phyloP scores from a whole-genome alignment of 92 coral and sea anemone genomes.

The Isaurus tuberculatus region DNA sequence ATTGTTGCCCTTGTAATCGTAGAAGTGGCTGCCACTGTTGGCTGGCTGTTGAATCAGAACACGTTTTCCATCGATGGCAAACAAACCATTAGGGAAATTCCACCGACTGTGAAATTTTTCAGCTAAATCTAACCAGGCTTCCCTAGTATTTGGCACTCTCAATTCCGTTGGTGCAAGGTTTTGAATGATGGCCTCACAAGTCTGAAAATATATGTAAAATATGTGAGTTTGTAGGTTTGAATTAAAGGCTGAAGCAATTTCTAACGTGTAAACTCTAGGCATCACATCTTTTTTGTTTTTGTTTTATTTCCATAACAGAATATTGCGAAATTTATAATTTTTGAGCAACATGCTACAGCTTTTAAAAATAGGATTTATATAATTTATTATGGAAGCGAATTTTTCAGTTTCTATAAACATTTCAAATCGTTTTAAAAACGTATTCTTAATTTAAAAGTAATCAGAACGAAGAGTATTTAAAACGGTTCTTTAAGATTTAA shows the following conservation, averaged over 20 bases:
- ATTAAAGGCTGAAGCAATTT: constrained; percentile 6
- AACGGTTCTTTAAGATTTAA: constrained; percentile 2
- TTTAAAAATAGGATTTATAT: background rate
- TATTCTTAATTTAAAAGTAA: background rate
- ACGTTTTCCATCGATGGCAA: constrained; percentile 61
- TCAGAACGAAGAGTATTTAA: background rate
- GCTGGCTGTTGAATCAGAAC: constrained; percentile 62
- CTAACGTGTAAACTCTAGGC: constrained; percentile 2
- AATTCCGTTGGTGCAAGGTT: constrained; percentile 11
- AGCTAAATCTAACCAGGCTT: constrained; percentile 31
- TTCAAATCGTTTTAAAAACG: background rate
- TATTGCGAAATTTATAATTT: background rate
- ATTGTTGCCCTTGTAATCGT: constrained; percentile 53
- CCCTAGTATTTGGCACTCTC: constrained; percentile 37
- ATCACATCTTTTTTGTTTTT: constrained; percentile 1
- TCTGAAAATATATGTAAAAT: constrained; percentile 22
- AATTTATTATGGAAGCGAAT: background rate
- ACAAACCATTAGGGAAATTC: constrained; percentile 59
- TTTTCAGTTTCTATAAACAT: background rate
- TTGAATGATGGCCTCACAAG: constrained; percentile 6
- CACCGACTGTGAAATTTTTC: constrained; percentile 49
- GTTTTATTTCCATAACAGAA: background rate
- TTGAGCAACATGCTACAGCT: constrained; percentile 5
- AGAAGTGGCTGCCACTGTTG: constrained; percentile 56
- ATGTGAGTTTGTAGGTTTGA: constrained; percentile 3